Percentiles rank a stretch among this genome's conserved stretches.
phyloP scores from a whole-genome alignment of 2,113 vertebrate genomes.

The Prochilodus magdalenae region DNA sequence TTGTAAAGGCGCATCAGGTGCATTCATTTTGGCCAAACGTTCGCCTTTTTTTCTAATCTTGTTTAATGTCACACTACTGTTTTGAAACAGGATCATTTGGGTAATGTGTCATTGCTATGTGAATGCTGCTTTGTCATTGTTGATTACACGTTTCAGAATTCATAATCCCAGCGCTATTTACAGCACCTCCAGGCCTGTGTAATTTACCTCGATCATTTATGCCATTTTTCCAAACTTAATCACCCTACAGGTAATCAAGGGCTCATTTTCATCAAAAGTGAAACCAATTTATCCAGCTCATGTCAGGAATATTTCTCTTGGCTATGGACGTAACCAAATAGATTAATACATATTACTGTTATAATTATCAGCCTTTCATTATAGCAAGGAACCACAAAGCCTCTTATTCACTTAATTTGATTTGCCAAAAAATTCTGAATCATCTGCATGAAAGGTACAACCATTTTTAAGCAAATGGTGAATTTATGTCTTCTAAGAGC shows the following conservation, averaged over 20 bases:
- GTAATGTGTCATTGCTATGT: slow-evolving; percentile 25
- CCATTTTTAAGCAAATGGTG: neutral
- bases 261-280: neutral
- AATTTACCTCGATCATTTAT: slow-evolving; percentile 8
- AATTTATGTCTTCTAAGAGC: neutral
- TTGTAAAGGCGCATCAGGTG: neutral
- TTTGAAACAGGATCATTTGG: slow-evolving; percentile 2
- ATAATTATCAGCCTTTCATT: slow-evolving; percentile 16
- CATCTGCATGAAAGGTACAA: neutral
- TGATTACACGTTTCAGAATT: slow-evolving; percentile 23
- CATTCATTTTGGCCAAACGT: neutral
- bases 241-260: slow-evolving; percentile 6
- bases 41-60: neutral
- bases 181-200: slow-evolving; percentile 22
- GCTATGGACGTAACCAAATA: slow-evolving; percentile 3
- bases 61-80: slow-evolving; percentile 18
- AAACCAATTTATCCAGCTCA: neutral
- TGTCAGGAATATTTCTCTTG: slow-evolving; percentile 14
- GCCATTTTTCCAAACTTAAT: slow-evolving; percentile 18
- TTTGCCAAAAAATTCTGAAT: neutral
- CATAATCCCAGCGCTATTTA: slow-evolving; percentile 23
- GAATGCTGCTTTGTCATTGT: slow-evolving; percentile 21
- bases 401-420: slow-evolving; percentile 11
- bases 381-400: neutral
- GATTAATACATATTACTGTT: slow-evolving; percentile 26